These are phyloP conservation scores for Asbolus verrucosus DNA, from an alignment of 1,140 invertebrate genomes.

Conservation along the genomic window DNA sequence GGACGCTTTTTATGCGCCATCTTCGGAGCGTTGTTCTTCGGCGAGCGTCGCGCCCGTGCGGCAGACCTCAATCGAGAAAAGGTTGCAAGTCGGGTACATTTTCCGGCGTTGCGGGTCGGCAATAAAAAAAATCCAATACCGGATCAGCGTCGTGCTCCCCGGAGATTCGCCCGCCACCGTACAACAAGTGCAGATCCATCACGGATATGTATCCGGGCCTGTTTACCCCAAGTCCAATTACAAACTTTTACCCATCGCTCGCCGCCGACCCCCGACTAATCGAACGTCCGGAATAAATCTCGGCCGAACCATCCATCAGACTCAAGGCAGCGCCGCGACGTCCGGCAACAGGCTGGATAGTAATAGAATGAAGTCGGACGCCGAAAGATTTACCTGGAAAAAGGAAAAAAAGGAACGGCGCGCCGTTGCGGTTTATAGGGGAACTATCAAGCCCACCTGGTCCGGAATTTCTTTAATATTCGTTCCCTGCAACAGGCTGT, in stretches of 20 bases:
- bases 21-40: no score
- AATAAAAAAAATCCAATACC: slow-evolving; percentile 46
- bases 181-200: slow-evolving; percentile 48
- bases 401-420: no score
- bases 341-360: slow-evolving; percentile 35
- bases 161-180: slow-evolving; percentile 7
- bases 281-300: slow-evolving; percentile 50
- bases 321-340: slow-evolving; percentile 29
- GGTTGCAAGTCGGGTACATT: slow-evolving; percentile 29
- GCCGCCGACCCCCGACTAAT: slow-evolving; percentile 42
- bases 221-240: slow-evolving; percentile 50
- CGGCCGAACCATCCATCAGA: slow-evolving; percentile 44
- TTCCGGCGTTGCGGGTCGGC: slow-evolving; percentile 36
- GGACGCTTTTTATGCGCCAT: no score
- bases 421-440: slow-evolving; percentile 2
- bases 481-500: slow-evolving; percentile 19
- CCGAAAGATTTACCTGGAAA: slow-evolving; percentile 23
- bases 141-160: slow-evolving; percentile 21
- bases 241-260: slow-evolving; percentile 44
- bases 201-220: slow-evolving; percentile 39
- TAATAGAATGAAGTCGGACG: slow-evolving; percentile 28
- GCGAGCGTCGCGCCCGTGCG: background rate
- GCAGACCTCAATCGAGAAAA: slow-evolving; percentile 33
- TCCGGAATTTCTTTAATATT: slow-evolving; percentile 29
- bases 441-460: slow-evolving; percentile 23